These are phyloP conservation scores for Rotaria magnacalcarata DNA, from an alignment of 2,888 invertebrate species.

Conservation along the genomic window DNA sequence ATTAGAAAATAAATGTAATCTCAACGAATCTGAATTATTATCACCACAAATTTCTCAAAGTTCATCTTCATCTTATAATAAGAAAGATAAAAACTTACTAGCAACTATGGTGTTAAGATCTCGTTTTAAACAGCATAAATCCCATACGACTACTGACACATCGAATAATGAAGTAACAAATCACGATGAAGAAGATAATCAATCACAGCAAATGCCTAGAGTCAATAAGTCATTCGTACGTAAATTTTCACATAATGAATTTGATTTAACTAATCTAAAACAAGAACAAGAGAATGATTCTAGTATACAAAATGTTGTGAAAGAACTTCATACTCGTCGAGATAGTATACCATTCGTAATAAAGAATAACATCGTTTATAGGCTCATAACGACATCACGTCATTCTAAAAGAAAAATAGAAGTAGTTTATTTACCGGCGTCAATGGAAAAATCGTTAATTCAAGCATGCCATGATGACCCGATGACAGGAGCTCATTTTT, in stretches of 20 bases:
- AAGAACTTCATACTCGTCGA: background rate
- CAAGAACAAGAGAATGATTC: background rate
- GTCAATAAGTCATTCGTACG: accelerated
- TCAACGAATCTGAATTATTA: background rate
- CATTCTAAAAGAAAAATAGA: background rate
- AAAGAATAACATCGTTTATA: background rate
- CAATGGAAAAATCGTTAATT: background rate
- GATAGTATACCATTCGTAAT: no score
- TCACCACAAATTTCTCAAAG: background rate
- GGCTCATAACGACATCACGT: background rate
- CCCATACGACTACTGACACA: no score
- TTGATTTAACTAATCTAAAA: background rate
- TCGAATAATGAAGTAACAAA: no score
- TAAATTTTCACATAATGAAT: background rate
- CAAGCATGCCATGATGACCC: background rate
- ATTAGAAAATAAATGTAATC: background rate
- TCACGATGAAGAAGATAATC: no score
- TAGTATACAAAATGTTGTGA: background rate
- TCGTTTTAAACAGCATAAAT: background rate
- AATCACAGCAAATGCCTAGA: accelerated
- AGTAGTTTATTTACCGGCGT: background rate
- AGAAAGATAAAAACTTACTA: no score
- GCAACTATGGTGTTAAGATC: background rate
- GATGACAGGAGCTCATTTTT: background rate
- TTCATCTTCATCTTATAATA: no score